Percentiles rank a stretch among this genome's conserved stretches.
phyloP scores from a whole-genome alignment of 2,888 invertebrate species.

The Cerastis rubricosa region DNA sequence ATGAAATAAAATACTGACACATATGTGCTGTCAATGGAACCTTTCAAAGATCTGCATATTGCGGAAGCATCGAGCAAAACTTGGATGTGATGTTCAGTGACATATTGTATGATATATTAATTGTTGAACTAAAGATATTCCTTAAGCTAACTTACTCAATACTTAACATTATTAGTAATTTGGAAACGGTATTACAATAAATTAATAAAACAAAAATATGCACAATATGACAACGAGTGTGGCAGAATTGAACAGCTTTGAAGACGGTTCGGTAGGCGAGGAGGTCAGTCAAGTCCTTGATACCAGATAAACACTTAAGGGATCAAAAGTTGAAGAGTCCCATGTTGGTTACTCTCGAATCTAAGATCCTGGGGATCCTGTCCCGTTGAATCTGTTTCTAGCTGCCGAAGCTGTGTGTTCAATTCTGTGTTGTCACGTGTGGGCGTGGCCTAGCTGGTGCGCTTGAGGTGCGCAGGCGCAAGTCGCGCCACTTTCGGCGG shows the following conservation, averaged over 20 bases:
- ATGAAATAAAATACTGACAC: conserved; percentile 39
- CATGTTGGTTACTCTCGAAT: neutral
- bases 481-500: conserved; percentile 88
- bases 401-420: conserved; percentile 71
- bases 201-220: conserved; percentile 87
- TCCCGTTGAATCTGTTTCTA: conserved; percentile 58
- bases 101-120: conserved; percentile 80
- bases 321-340: conserved; percentile 31
- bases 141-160: conserved; percentile 87
- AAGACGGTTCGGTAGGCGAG: conserved; percentile 61
- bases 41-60: conserved; percentile 16
- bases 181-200: conserved; percentile 81
- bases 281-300: conserved; percentile 64
- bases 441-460: conserved; percentile 83
- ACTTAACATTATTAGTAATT: conserved; percentile 88
- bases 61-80: conserved; percentile 73
- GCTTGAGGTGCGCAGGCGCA: conserved; percentile 84
- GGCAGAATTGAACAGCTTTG: conserved; percentile 71
- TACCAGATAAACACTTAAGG: conserved; percentile 38
- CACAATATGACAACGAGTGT: conserved; percentile 78
- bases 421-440: conserved; percentile 67
- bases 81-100: conserved; percentile 81
- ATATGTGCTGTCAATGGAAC: conserved; percentile 23
- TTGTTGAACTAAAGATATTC: conserved; percentile 82
- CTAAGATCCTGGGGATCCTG: conserved; percentile 35